Evolutionary conservation across 2,113 vertebrate species (phyloP).

Genomic region (Entelurus aequoreus): DNA sequence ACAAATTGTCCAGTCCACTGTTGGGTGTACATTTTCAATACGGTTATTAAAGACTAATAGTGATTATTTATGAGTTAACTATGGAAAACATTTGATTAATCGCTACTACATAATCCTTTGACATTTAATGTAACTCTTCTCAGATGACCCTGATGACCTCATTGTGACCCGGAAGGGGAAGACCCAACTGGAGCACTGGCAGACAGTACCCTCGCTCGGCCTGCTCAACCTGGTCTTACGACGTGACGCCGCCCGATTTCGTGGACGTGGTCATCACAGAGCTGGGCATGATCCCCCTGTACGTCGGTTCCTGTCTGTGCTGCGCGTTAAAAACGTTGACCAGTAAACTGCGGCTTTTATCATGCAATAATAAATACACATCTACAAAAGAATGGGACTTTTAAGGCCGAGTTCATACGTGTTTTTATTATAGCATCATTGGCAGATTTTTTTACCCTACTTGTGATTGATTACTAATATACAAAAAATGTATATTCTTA

Average conservation of each 20-base stretch:
- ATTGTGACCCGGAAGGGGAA: constrained; percentile 79
- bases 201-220: constrained; percentile 74
- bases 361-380: constrained; percentile 69
- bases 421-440: constrained; percentile 15
- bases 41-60: too few species aligned
- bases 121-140: not conserved
- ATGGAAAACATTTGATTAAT: too few species aligned
- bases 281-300: constrained; percentile 97
- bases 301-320: constrained; percentile 95
- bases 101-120: too few species aligned
- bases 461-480: too few species aligned
- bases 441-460: too few species aligned
- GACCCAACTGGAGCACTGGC: constrained; percentile 83
- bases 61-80: too few species aligned
- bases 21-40: too few species aligned
- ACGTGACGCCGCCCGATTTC: constrained; percentile 92
- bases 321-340: constrained; percentile 93
- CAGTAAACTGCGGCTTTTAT: constrained; percentile 71
- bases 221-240: constrained; percentile 96
- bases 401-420: constrained; percentile 44
- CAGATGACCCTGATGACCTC: constrained; percentile 95
- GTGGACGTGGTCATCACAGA: constrained; percentile 98
- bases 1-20: too few species aligned
- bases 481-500: too few species aligned
- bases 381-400: constrained; percentile 30